These are phyloP conservation scores for Chrysomallon squamiferum DNA, from an alignment of 1,140 invertebrate species.

Conservation along the genomic window DNA sequence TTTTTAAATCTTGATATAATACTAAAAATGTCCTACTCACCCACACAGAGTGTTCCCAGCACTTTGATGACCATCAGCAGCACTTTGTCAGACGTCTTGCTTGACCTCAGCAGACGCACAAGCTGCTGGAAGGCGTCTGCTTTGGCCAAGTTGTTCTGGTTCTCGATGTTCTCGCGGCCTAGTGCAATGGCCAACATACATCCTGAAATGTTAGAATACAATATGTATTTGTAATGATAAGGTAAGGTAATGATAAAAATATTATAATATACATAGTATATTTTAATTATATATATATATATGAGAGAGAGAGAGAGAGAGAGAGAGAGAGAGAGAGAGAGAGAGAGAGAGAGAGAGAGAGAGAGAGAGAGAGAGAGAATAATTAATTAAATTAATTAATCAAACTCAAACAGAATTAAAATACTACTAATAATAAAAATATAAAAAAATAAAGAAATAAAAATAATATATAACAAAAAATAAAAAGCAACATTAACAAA, in stretches of 20 bases:
- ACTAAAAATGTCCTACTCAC: constrained; percentile 50
- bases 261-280: neutral
- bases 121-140: constrained; percentile 60
- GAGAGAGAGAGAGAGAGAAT: too few species aligned
- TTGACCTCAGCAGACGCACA: constrained; percentile 52
- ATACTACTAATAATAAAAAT: too few species aligned
- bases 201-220: constrained; percentile 31
- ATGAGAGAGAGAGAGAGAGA: too few species aligned
- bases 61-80: constrained; percentile 60
- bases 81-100: constrained; percentile 52
- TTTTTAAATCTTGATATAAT: too few species aligned
- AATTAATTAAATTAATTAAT: too few species aligned
- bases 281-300: neutral
- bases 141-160: constrained; percentile 59
- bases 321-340: too few species aligned
- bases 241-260: neutral
- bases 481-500: too few species aligned
- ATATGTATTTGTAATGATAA: neutral
- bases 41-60: constrained; percentile 62
- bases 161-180: constrained; percentile 57
- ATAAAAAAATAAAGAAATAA: too few species aligned
- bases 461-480: too few species aligned
- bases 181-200: constrained; percentile 61
- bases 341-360: too few species aligned
- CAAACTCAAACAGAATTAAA: too few species aligned